Evolutionary conservation across 2,888 invertebrate genomes (phyloP).

Genomic region (Rosalia funebris): DNA sequence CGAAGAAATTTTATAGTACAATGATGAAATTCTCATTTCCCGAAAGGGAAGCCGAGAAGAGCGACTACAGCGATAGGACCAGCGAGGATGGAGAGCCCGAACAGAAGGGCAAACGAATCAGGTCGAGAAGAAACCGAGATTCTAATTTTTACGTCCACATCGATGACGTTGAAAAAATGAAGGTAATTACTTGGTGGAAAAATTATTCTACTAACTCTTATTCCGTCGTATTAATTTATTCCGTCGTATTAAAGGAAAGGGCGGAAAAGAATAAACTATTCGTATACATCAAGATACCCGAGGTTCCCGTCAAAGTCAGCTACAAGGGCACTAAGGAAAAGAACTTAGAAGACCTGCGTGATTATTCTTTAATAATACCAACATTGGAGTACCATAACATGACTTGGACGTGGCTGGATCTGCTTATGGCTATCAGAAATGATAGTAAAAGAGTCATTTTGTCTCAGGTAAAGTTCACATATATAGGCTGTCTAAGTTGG

Average conservation of each 20-base stretch:
- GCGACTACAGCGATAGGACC: conserved; percentile 71
- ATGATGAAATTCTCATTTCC: conserved; percentile 98
- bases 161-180: conserved; percentile 98
- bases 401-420: conserved; percentile 99
- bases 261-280: conserved; percentile 99
- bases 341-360: conserved; percentile 94
- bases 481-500: too few relatives aligned
- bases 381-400: conserved; percentile 98
- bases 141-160: conserved; percentile 91
- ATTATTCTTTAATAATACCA: conserved; percentile 93
- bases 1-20: conserved; percentile 96
- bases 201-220: conserved; percentile 7
- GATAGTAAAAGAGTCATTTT: conserved; percentile 89
- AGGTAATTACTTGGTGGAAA: too few relatives aligned
- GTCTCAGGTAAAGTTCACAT: conserved; percentile 77
- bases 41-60: conserved; percentile 87
- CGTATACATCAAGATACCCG: conserved; percentile 98
- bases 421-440: conserved; percentile 93
- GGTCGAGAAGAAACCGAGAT: conserved; percentile 74
- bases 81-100: conserved; percentile 68
- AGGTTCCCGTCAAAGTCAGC: conserved; percentile 84
- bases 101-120: conserved; percentile 63
- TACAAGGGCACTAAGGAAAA: conserved; percentile 99
- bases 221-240: too few relatives aligned
- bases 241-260: conserved; percentile 79